Evolutionary conservation across 1,140 invertebrate species (phyloP).

Genomic region (Plectrocnemia conspersa): DNA sequence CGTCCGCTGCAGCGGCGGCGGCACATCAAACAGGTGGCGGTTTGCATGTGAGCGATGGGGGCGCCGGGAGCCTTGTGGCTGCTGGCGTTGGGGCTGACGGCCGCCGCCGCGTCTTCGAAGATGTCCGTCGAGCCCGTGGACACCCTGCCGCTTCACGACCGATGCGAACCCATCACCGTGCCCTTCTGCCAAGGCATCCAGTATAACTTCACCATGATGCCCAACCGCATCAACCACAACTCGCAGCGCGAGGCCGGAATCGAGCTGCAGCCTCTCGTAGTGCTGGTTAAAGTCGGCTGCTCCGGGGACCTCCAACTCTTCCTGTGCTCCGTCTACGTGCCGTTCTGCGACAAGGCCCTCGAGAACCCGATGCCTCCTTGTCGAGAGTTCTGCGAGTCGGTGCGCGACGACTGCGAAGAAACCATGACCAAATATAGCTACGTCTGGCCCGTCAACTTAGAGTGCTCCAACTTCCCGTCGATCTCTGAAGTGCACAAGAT

Average conservation of each 20-base stretch:
- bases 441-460: conserved; percentile 88
- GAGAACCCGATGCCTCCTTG: conserved; percentile 89
- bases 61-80: background rate
- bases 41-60: background rate
- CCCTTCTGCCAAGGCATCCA: conserved; percentile 86
- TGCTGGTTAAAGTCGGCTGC: conserved; percentile 94
- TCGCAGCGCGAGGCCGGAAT: conserved; percentile 93
- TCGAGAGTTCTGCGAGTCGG: conserved; percentile 82
- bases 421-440: conserved; percentile 93
- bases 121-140: conserved; percentile 51
- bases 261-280: conserved; percentile 91
- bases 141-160: conserved; percentile 66
- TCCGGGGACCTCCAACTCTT: conserved; percentile 93
- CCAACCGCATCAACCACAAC: conserved; percentile 87
- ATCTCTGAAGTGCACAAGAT: conserved; percentile 60
- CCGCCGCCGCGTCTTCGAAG: conserved; percentile 35
- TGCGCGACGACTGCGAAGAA: conserved; percentile 80
- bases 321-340: conserved; percentile 92
- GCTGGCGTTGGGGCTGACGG: background rate
- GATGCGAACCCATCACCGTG: conserved; percentile 90
- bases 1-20: too few species aligned
- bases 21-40: too few species aligned
- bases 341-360: conserved; percentile 92
- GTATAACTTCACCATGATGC: conserved; percentile 96
- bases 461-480: conserved; percentile 87